Base-by-base conservation (phyloP, 2,797 vertebrate species). In the Arnoldichthys spilopterus region DNA sequence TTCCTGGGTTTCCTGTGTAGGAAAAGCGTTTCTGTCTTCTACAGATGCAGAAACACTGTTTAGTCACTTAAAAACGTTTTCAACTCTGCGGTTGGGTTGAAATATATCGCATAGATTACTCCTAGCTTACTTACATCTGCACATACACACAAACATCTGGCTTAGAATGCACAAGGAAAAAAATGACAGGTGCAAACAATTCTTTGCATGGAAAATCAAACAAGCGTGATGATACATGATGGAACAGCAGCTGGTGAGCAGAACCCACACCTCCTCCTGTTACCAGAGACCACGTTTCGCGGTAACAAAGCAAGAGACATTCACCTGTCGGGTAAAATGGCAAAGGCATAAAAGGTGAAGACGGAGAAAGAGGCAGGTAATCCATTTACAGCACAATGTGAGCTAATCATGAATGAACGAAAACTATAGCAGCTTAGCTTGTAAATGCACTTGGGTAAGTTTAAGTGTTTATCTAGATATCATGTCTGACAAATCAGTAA, bases 121-220 rank as follows among this genome's bases (percentile, higher is more conserved):
- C 32, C 58, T 51, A 59, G 63, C 45, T 49, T 47, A 64, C 58
- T 30, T 18, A 63, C 73, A 64, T 45, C 47, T n/a, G 58, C 37
- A 47, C 22, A 73, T 47, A 61, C 13, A 76, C 72, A 79, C 87
- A 72, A 77, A 53, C n/a, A 82, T 62, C 24, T 76, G 82, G 78
- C 83, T 74, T 83, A 84, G 80, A 86, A 87, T 24, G 74, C 43
- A 67, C 26, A 84, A 80, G 22, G 68, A 74, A 78, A 80, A 67
- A 75, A 69, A 82, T 1, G 43, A 84, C 86, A 90, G 87, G 76
- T 84, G 79, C 74, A 87, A 83, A 84, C 49, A 72, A 87, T 90
- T 86, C 87, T 88, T 82, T 73, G 70, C 77, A 79, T 49, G 81
- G 76, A 87, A 88, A 88, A 84, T 78, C 74, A 86, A 88, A 82